A percentile compares a stretch with the other conserved stretches of the same genome.
These are phyloP conservation scores for Chaetura pelagica DNA, from an alignment of 2,113 vertebrate genomes.

Conservation along the genomic window DNA sequence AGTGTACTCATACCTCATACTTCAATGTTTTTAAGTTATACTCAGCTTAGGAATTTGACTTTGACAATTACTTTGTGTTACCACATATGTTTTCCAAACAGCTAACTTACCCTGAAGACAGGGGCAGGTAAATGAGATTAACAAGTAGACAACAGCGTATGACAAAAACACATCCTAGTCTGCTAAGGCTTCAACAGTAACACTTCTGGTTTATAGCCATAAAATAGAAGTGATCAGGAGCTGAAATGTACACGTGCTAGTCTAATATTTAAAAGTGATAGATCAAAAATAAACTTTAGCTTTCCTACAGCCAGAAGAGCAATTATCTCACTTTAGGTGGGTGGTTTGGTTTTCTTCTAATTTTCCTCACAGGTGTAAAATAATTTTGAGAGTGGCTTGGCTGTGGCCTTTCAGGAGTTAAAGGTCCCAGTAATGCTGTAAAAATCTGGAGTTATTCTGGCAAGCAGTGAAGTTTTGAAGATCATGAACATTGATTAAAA, in stretches of 20 bases:
- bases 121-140: not conserved
- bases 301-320: not conserved
- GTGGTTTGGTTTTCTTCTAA: not conserved
- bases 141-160: not conserved
- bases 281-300: not conserved
- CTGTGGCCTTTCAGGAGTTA: not conserved
- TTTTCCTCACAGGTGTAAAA: not conserved
- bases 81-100: not conserved
- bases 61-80: not conserved
- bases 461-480: not conserved
- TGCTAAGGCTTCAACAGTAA: not conserved
- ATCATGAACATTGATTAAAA: not conserved
- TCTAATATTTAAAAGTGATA: not conserved
- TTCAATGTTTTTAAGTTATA: not conserved
- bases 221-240: not conserved
- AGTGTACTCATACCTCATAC: not conserved
- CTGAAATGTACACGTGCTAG: not conserved
- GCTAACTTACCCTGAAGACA: not conserved
- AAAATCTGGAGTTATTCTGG: not conserved
- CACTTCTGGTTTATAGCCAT: not conserved
- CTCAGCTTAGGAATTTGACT: not conserved
- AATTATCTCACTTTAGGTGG: not conserved
- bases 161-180: not conserved
- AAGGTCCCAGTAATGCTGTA: not conserved
- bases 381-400: not conserved